These are phyloP conservation scores for Colaptes auratus DNA, from an alignment of 2,113 vertebrate genomes.

Conservation along the genomic window DNA sequence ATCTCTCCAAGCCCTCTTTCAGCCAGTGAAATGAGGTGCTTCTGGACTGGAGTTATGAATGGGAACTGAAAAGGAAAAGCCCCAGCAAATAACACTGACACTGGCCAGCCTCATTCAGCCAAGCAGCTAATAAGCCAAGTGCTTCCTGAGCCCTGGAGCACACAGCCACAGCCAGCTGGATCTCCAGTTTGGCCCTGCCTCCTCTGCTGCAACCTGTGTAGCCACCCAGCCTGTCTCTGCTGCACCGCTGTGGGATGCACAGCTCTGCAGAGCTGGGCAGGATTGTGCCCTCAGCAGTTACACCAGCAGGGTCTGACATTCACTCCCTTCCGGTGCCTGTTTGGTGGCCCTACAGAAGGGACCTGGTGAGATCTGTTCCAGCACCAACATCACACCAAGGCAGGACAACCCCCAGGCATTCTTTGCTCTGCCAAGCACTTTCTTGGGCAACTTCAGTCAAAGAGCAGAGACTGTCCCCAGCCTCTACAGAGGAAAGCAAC, in stretches of 20 bases:
- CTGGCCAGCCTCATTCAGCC: not conserved
- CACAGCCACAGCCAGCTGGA: not conserved
- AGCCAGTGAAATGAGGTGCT: not conserved
- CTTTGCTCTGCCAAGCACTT: not conserved
- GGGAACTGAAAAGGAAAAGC: not conserved
- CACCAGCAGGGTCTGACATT: not conserved
- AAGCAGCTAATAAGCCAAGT: not conserved
- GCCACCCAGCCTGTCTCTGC: fast-evolving
- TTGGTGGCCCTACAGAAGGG: not conserved
- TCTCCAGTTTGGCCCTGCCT: not conserved
- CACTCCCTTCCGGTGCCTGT: not conserved
- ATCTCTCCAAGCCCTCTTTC: not conserved
- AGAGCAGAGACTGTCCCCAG: not conserved
- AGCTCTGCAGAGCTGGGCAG: not conserved
- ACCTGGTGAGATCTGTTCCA: not conserved
- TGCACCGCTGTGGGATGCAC: fast-evolving
- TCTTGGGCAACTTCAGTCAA: not conserved
- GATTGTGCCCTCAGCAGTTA: not conserved
- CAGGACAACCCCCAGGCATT: too few species aligned
- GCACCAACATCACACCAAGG: not conserved
- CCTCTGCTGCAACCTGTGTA: not conserved
- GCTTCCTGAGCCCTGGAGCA: not conserved
- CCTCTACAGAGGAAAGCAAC: not conserved
- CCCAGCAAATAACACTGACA: not conserved
- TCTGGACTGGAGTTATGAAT: not conserved